These are phyloP conservation scores for Phrynocephalus guinanensis DNA, from an alignment of 2,797 vertebrate species.

Conservation along the genomic window DNA sequence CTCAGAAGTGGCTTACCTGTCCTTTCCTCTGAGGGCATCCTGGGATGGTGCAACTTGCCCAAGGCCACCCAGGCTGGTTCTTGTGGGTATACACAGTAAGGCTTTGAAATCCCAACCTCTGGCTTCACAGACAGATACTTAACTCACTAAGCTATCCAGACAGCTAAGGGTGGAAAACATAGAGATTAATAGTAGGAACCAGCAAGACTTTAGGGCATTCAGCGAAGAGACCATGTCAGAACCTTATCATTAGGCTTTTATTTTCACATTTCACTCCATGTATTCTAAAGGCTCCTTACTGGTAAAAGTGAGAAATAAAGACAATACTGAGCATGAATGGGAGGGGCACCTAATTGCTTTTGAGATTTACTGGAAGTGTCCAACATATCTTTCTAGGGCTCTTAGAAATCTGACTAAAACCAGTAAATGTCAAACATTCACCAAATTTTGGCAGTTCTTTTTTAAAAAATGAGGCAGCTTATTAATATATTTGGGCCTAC, in stretches of 20 bases:
- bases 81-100: too few species aligned
- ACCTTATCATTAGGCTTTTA: background rate
- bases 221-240: background rate
- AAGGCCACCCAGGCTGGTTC: too few species aligned
- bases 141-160: too few species aligned
- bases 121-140: too few species aligned
- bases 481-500: constrained; percentile 6
- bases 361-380: constrained; percentile 1
- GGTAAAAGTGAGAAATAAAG: background rate
- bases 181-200: background rate
- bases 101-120: too few species aligned
- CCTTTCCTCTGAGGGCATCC: too few species aligned
- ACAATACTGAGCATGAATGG: background rate
- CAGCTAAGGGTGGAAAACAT: background rate
- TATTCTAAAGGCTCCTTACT: background rate
- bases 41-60: too few species aligned
- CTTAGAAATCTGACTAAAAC: background rate
- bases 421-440: constrained; percentile 5
- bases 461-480: background rate
- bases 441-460: background rate
- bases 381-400: background rate
- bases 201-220: background rate
- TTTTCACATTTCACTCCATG: background rate
- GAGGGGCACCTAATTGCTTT: too few species aligned
- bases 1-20: too few species aligned